A percentile compares a stretch with the other conserved stretches of the same genome.
Evolutionary conservation across 2,888 invertebrate species (phyloP).

Genomic region (Coelogynopora nodosa): DNA sequence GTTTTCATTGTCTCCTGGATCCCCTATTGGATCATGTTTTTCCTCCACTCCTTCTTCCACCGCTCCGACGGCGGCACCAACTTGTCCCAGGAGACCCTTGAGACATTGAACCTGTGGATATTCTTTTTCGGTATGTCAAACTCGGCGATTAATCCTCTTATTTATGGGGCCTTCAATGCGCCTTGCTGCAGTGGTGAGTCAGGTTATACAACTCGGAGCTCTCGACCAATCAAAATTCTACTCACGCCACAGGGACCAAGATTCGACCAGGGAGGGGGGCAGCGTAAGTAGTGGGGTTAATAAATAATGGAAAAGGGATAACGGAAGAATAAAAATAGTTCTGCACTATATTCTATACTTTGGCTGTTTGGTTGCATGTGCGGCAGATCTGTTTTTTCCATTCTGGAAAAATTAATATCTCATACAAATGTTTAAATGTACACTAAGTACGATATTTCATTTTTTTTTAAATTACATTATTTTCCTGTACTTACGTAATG

Average conservation of each 20-base stretch:
- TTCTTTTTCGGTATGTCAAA: conserved; percentile 83
- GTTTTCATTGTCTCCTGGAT: conserved; percentile 81
- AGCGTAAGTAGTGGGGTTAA: no score
- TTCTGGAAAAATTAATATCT: no score
- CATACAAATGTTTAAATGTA: no score
- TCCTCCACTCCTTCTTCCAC: conserved; percentile 54
- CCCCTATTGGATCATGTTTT: conserved; percentile 79
- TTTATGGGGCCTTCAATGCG: conserved; percentile 74
- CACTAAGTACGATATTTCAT: no score
- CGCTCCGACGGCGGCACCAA: conserved; percentile 2
- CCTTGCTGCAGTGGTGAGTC: neutral
- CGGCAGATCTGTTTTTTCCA: no score
- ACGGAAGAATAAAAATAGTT: no score
- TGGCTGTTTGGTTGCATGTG: no score
- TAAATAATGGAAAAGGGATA: no score
- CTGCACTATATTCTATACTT: no score
- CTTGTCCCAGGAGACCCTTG: conserved; percentile 62
- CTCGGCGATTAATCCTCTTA: conserved; percentile 78
- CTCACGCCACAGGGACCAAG: neutral
- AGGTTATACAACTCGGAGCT: neutral
- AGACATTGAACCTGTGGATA: conserved; percentile 71
- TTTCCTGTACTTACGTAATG: no score
- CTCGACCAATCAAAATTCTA: conserved; percentile 11
- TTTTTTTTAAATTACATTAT: no score
- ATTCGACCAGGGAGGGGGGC: no score